These are phyloP conservation scores for Phortica okadai DNA, from an alignment of 2,888 invertebrate species.

Conservation along the genomic window DNA sequence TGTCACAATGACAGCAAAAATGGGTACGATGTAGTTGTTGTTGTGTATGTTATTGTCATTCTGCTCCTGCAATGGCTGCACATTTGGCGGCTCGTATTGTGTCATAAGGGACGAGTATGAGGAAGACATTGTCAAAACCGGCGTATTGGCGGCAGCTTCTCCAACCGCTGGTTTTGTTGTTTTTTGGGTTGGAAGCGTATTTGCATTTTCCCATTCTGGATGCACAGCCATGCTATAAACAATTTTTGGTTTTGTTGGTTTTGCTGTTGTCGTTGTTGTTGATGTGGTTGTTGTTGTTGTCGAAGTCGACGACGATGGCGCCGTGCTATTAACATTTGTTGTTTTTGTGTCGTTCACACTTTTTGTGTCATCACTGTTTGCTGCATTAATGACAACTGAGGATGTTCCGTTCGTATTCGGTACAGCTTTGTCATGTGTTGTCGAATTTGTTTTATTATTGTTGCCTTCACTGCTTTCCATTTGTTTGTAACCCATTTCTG, in stretches of 20 bases:
- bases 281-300: slow-evolving; percentile 61
- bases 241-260: slow-evolving; percentile 78
- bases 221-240: slow-evolving; percentile 75
- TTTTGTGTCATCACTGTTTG: too few relatives aligned
- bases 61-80: slow-evolving; percentile 69
- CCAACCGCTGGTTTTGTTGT: not conserved
- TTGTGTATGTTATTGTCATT: slow-evolving; percentile 58
- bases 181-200: not conserved
- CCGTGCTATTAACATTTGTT: slow-evolving; percentile 27
- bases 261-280: slow-evolving; percentile 70
- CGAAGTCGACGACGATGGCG: slow-evolving; percentile 49
- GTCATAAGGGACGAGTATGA: slow-evolving; percentile 2
- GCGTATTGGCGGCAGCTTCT: slow-evolving; percentile 20
- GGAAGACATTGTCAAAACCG: slow-evolving; percentile 18
- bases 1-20: slow-evolving; percentile 84
- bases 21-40: slow-evolving; percentile 84
- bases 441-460: too few relatives aligned
- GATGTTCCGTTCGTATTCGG: too few relatives aligned
- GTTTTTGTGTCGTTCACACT: too few relatives aligned
- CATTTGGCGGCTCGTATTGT: slow-evolving; percentile 58
- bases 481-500: not conserved
- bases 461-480: not conserved
- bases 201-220: slow-evolving; percentile 44
- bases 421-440: too few relatives aligned
- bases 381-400: too few relatives aligned